Evolutionary conservation across 2,113 vertebrate genomes (phyloP).

Genomic region (Forbesichthys papilliferus): DNA sequence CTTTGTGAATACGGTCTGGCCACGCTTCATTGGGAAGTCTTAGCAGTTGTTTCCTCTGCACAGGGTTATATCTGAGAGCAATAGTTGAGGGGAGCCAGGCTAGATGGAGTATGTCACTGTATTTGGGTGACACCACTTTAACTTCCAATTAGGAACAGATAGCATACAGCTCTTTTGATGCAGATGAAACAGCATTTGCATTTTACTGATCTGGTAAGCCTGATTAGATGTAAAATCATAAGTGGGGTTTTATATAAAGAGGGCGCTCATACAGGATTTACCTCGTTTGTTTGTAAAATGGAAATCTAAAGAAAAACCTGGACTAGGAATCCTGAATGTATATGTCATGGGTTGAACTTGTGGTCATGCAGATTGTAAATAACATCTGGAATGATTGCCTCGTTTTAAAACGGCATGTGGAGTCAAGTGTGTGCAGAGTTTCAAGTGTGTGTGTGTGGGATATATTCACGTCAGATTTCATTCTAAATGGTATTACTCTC

Average conservation of each 20-base stretch:
- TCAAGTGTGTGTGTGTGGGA: conserved; percentile 39
- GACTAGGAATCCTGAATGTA: not conserved
- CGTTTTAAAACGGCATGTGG: conserved; percentile 57
- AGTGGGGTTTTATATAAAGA: conserved; percentile 46
- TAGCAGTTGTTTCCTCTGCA: too few species aligned
- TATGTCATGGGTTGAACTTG: conserved; percentile 19
- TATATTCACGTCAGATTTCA: conserved; percentile 68
- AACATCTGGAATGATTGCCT: conserved; percentile 70
- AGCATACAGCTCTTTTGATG: conserved; percentile 48
- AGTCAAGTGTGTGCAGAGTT: conserved; percentile 49
- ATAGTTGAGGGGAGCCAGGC: too few species aligned
- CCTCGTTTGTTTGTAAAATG: conserved; percentile 26
- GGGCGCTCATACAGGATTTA: conserved; percentile 35
- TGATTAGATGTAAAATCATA: conserved; percentile 64
- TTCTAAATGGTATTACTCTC: conserved; percentile 70
- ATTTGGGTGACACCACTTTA: conserved; percentile 9
- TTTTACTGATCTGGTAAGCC: conserved; percentile 60
- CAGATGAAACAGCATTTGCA: conserved; percentile 63
- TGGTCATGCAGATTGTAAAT: conserved; percentile 58
- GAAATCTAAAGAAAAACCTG: conserved; percentile 12
- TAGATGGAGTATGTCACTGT: too few species aligned
- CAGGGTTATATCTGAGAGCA: too few species aligned
- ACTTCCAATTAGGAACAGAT: conserved; percentile 58
- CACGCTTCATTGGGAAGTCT: too few species aligned
- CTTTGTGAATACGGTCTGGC: too few species aligned